Conservation (phyloP, 1,140 invertebrate species). For the Zaprionus inermis region DNA sequence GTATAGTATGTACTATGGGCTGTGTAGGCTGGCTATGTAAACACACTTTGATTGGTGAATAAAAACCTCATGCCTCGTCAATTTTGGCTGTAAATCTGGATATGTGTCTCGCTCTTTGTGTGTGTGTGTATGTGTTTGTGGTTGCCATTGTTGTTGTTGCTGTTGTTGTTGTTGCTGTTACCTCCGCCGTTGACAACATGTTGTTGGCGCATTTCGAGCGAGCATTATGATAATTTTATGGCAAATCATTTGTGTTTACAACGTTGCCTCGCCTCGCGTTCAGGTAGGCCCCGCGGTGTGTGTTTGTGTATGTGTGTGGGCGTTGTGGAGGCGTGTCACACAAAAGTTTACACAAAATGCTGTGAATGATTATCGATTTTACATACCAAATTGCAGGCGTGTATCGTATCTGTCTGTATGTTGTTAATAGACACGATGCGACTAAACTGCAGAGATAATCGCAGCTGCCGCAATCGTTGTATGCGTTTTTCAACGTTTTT, state of each 20-base stretch:
- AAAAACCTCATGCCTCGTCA: conserved; percentile 43
- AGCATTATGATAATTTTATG: conserved; percentile 82
- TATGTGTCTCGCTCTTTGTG: conserved; percentile 4
- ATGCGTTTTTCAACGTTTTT: background rate
- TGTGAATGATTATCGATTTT: conserved; percentile 81
- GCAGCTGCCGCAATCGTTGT: background rate
- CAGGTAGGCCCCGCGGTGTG: background rate
- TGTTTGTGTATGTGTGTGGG: conserved; percentile 6
- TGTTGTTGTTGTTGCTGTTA: conserved; percentile 19
- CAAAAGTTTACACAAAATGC: conserved; percentile 62
- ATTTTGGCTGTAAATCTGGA: conserved; percentile 32
- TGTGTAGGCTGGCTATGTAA: conserved; percentile 74
- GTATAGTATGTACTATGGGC: conserved; percentile 40
- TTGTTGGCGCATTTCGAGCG: conserved; percentile 77
- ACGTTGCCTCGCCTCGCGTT: conserved; percentile 58
- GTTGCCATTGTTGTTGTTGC: conserved; percentile 13
- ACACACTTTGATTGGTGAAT: conserved; percentile 70
- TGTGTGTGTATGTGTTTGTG: conserved; percentile 19
- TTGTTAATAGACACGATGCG: conserved; percentile 32
- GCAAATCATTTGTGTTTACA: conserved; percentile 81
- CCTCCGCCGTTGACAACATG: conserved; percentile 74
- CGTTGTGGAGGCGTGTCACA: conserved; percentile 51
- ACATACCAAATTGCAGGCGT: conserved; percentile 68
- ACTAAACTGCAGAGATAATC: background rate
- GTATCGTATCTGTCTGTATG: background rate